Base-by-base conservation (phyloP, 2,888 invertebrate genomes). In the Pollenia labialis region DNA sequence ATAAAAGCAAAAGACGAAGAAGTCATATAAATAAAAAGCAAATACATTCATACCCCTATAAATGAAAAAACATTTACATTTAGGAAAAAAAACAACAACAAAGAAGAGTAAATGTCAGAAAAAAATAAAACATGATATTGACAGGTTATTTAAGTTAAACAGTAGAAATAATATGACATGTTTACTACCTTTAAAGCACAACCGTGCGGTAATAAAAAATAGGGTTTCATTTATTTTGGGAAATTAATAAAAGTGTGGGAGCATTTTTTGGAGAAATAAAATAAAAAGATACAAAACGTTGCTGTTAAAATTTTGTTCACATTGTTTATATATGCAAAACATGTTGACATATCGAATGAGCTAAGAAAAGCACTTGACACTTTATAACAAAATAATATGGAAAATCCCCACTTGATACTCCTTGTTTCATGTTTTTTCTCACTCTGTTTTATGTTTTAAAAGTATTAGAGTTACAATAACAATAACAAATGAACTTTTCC, bases 241-340 rank as follows among this genome's bases (percentile, higher is more conserved):
- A n/a, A 40, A 42, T 44, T 2, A 68, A 71, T 18, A 64, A 71
- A 76, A 64, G 52, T 82, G 76, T 83, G 71, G 56, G 64, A 71
- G 54, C 7, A 23, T 69, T 69, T 50, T 75, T 16, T 16, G 16
- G 3, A 32, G n/a, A 56, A 66, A 42, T 68, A 18, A 48, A 16
- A 40, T 7, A 14, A 32, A 32, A 32, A 32, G 6, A 32, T 32
- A 32, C 32, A 32, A 32, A 32, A 62, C 32, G 2, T 8, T 64
- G 64, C 72, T 62, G 4, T 50, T 62, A 44, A 44, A 54, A 40
- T 10, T 66, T 81, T 16, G 1, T 62, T 46, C 12, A 0, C 0
- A 14, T 58, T 64, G 32, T 56, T 64, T 58, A 44, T 54, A 54
- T 44, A 77, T 83, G 83, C 77, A 72, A 77, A 83, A 77, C 83